Evolutionary conservation across 2,113 vertebrate genomes (phyloP).

Genomic region (Fregetta grallaria): DNA sequence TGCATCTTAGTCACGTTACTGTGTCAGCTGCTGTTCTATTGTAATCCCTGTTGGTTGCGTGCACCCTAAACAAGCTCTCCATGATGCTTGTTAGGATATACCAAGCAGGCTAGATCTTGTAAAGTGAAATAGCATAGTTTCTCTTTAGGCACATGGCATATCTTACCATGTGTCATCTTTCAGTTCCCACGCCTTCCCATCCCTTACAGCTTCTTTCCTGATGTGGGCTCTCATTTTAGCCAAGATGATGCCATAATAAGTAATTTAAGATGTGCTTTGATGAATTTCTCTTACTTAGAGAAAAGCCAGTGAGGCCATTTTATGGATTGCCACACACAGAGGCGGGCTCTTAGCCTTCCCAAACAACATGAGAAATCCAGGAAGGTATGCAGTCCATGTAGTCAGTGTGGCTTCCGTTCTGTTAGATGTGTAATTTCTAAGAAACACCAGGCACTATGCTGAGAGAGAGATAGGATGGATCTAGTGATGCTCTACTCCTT

Average conservation of each 20-base stretch:
- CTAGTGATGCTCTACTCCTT: not conserved
- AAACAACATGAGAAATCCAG: conserved; percentile 20
- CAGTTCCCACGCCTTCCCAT: conserved; percentile 52
- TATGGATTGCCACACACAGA: conserved; percentile 45
- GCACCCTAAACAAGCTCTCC: not conserved
- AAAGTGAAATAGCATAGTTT: not conserved
- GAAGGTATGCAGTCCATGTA: not conserved
- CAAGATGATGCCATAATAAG: conserved; percentile 56
- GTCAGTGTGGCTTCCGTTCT: not conserved
- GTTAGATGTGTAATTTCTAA: not conserved
- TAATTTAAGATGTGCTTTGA: conserved; percentile 67
- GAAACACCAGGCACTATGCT: not conserved
- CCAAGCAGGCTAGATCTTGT: not conserved
- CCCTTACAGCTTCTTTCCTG: conserved; percentile 55
- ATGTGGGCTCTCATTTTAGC: conserved; percentile 41
- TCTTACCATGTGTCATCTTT: conserved; percentile 6
- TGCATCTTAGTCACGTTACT: not conserved
- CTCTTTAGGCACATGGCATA: not conserved
- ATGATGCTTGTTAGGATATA: not conserved
- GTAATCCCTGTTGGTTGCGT: not conserved
- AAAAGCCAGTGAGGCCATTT: conserved; percentile 37
- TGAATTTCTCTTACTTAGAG: conserved; percentile 33
- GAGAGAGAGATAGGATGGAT: not conserved
- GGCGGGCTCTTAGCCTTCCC: not conserved
- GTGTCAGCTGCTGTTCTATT: not conserved